Base-by-base conservation (phyloP, 2,888 invertebrate genomes). In the Xiphydria camelus region DNA sequence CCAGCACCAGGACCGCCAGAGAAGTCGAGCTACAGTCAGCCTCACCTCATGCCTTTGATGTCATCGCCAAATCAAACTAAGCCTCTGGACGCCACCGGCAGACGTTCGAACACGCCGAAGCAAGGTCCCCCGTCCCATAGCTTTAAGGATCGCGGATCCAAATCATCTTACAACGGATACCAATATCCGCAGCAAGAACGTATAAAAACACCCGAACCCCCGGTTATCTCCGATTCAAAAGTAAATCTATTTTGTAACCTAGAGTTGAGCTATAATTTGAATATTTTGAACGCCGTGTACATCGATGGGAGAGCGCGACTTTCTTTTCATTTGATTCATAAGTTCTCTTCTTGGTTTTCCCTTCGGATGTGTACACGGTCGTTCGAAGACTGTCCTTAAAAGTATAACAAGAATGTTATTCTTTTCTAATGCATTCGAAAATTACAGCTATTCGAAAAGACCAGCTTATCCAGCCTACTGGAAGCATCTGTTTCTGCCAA, bases 391-490 rank as follows among this genome's bases (percentile, higher is more conserved):
- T 29, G 9, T 29, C 5, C n/a, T n/a, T 7, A 7, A n/a, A 3
- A 34, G 34, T 10, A 34, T 12, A n/a, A 29, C 29, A 29, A 9
- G 15, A 29, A 29, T 29, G 15, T 14, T n/a, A n/a, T n/a, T n/a
- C 29, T 15, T 29, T 6, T 33, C 22, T 51, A 51, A 45, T 46
- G 12, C 49, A 26, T 61, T 42, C n/a, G 53, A 23, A 49, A 49
- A 63, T 70, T 74, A 23, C 69, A 75, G 75, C 67, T 53, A 19
- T 68, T 67, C 62, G 73, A 69, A 66, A 75, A 75, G 58, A 74
- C 75, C 52, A 75, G 75, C 48, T 73, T 75, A 51, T 75, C 75
- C 65, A 75, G 75, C 61, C 70, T 74, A n/a, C 54, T 75, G 59
- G 75, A 75, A 65, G 74, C 75, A 39, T 75, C 75, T 40, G 75